Evolutionary conservation across 2,797 vertebrate species (phyloP), one percentile per base, ranked within the genome.

Genomic region (Cyprinella venusta): DNA sequence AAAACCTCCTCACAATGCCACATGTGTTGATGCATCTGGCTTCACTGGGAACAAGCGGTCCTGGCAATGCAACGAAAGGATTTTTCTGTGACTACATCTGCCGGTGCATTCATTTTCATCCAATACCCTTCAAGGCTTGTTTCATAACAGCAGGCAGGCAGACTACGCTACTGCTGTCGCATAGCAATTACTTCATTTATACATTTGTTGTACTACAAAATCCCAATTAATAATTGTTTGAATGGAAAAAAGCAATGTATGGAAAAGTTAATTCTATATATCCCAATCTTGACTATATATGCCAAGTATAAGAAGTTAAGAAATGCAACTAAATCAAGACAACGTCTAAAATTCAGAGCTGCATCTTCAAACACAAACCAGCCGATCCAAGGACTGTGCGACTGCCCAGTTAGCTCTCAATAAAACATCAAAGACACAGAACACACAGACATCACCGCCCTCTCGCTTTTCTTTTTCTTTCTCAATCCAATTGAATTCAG

Each of bases 391-490:
- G 91, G 89, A 87, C 87, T 85, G 84, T 90, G 90, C 87, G 84
- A 92, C 90, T 85, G 87, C 89, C 90, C 90, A 88, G 90, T 92
- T 92, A 92, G 92, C 90, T 84, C 88, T 95, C 89, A 93, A 94
- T 94, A 94, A 94, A 94, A 94, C 94, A 94, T 94, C 92, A 94
- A 93, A 94, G 89, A 89, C 88, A 90, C 88, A 89, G 61, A 82
- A 78, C 82, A 89, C 88, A 90, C 90, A 90, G 90, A 83, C 71
- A 82, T 68, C 69, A 75, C 64, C 33, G 56, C 54, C 36, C 38
- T 50, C 26, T 82, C 9, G 6, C 18, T 65, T 77, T 59, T 33
- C 4, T 59, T 45, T 50, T 6, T 18, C 48, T 50, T 36, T 69
- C 24, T 61, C 52, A 69, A 77, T 61, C 24, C 1, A 2, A 21